Evolutionary conservation across 1,140 invertebrate species (phyloP), one percentile per base, ranked within the genome.

Genomic region (Anastrepha obliqua): DNA sequence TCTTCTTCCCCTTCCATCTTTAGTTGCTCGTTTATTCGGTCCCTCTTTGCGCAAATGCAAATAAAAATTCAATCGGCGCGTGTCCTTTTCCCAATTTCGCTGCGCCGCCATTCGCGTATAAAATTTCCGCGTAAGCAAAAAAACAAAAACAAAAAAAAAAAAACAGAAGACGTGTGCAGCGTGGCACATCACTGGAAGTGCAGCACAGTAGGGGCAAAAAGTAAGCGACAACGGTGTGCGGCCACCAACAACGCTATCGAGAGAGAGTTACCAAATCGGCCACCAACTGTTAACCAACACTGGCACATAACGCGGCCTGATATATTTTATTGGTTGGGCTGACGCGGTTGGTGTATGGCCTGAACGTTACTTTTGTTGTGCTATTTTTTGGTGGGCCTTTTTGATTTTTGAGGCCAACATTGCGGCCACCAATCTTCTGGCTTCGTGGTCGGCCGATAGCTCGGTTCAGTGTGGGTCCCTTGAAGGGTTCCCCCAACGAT

Each of bases 331-430:
- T 39, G 55, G 74, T 11, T 29, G n/a, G 51, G 47, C 64, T 59
- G 2, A 11, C 8, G 7, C 51, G 20, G 64, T 70, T 70, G 9
- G 44, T 87, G 64, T 74, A 44, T 29, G 8, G 20, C 4, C 1
- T n/a, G 17, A 51, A 13, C 51, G 17, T 62, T 42, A 42, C 29
- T 62, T 81, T 87, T 81, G n/a, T 87, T 85, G 86, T 81, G 58
- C 51, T 81, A n/a, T 87, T 85, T 87, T 60, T 65, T 90, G 55
- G 55, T 86, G 59, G 55, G 13, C 59, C 59, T 62, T 86, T 92
- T 92, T 92, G 91, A 90, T 92, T 92, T 92, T 92, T 92, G 91
- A 92, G 91, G 91, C 91, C 91, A 92, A 92, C 91, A 92, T 92
- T 92, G 91, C 91, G 91, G 91, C 91, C 91, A 92, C 91, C 90